Evolutionary conservation across 2,113 vertebrate species (phyloP).

Genomic region (Gobiocypris rarus): DNA sequence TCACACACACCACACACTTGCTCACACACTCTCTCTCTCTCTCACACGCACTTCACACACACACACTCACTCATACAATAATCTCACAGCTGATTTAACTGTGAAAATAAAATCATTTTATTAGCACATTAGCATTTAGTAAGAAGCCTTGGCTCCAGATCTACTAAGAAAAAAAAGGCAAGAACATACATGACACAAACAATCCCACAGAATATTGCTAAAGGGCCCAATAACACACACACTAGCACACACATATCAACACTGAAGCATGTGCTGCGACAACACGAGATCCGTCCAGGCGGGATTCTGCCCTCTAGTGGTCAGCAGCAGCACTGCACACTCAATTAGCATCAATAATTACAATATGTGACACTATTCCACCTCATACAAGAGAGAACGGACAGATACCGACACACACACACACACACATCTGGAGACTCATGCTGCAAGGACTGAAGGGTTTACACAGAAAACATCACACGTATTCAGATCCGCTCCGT

Average conservation of each 20-base stretch:
- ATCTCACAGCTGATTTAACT: neutral
- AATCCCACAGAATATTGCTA: neutral
- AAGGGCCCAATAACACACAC: neutral
- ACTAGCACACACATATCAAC: neutral
- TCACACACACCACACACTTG: too few relatives aligned
- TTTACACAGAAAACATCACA: neutral
- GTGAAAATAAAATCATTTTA: slow-evolving; percentile 22
- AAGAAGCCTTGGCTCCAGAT: neutral
- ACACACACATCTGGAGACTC: neutral
- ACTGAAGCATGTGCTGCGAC: neutral
- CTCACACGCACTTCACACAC: too few relatives aligned
- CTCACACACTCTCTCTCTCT: too few relatives aligned
- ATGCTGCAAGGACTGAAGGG: neutral
- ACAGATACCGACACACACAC: neutral
- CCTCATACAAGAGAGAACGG: neutral
- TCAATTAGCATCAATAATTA: neutral
- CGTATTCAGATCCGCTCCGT: neutral
- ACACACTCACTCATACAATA: too few relatives aligned
- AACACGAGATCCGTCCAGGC: neutral
- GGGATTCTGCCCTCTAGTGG: neutral
- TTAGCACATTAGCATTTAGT: slow-evolving; percentile 19
- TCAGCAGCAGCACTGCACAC: neutral
- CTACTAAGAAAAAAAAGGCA: neutral
- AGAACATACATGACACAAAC: neutral
- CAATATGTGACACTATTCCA: neutral